Evolutionary conservation across 2,113 vertebrate genomes (phyloP), one percentile per base, ranked within the genome.

Genomic region (Platichthys flesus): DNA sequence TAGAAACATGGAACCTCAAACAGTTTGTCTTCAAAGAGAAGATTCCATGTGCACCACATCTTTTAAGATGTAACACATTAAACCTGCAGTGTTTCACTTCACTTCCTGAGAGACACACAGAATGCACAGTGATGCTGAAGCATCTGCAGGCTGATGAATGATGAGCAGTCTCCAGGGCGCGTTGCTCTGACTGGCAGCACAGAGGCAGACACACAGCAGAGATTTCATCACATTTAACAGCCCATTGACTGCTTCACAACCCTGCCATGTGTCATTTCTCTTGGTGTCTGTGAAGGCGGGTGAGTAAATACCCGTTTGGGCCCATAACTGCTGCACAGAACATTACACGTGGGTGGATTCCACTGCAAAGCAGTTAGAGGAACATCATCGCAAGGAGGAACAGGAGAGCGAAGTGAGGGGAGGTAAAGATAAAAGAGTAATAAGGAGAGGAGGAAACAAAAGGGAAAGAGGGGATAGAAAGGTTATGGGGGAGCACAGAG

Each of bases 191-290:
- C 70, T 86, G 67, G 68, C 74, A 81, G 79, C 73, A 72, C 61
- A 8, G 37, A 75, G 49, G 59, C 51, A 2, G 58, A 74, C 67
- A 81, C 67, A 79, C 75, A 76, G 74, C 63, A 68, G 23, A 74
- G 75, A 74, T 82, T 78, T 73, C 74, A 82, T 78, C 80, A 81
- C 78, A 85, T 86, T 86, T 85, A 82, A 82, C 79, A 88, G 70
- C 54, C 68, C 73, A 89, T 74, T 87, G 84, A 71, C 80, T 76
- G 47, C 65, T 70, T 70, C 73, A 78, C 75, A 63, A 26, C 58
- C 60, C 75, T 35, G 62, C 67, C 76, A 77, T 78, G 74, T 76
- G 72, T 81, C 59, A 61, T 70, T 57, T 69, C 40, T 76, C 23
- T 54, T 18, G n/a, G 69, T 74, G 71, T 75, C 52, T 72, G 45